Evolutionary conservation across 2,888 invertebrate genomes (phyloP).

Genomic region (Conistra vaccinii): DNA sequence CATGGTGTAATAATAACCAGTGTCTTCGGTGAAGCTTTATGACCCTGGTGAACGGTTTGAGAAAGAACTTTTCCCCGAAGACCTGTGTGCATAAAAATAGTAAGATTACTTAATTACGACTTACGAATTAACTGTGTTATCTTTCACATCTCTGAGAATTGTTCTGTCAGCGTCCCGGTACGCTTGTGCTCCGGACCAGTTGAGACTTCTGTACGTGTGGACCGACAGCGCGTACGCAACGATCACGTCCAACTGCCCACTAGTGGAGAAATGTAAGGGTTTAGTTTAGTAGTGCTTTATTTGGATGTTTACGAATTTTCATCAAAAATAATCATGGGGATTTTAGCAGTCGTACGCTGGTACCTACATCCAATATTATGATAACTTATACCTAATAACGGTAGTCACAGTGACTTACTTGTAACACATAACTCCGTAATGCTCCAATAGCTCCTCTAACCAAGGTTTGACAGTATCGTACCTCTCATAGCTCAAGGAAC

Average conservation of each 20-base stretch:
- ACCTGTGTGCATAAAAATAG: not conserved
- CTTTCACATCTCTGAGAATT: no score
- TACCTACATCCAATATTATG: not conserved
- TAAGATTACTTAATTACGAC: no score
- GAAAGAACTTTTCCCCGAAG: not conserved
- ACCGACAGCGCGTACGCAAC: no score
- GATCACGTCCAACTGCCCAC: no score
- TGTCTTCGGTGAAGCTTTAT: no score
- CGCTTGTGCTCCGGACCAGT: no score
- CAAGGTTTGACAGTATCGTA: conserved; percentile 58
- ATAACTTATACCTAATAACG: not conserved
- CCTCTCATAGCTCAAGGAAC: fast-evolving
- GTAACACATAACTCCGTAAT: conserved; percentile 55
- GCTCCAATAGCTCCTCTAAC: conserved; percentile 62
- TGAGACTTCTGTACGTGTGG: no score
- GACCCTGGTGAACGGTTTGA: fast-evolving
- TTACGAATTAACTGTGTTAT: no score
- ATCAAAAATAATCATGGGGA: no score
- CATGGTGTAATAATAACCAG: no score
- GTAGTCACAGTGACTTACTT: conserved; percentile 34
- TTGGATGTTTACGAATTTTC: not conserved
- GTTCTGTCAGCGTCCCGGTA: no score
- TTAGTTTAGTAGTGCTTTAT: not conserved
- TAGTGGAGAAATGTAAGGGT: not conserved
- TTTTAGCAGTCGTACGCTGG: no score